phyloP scores from a whole-genome alignment of 2,113 vertebrate genomes.

The Nettapus auritus region DNA sequence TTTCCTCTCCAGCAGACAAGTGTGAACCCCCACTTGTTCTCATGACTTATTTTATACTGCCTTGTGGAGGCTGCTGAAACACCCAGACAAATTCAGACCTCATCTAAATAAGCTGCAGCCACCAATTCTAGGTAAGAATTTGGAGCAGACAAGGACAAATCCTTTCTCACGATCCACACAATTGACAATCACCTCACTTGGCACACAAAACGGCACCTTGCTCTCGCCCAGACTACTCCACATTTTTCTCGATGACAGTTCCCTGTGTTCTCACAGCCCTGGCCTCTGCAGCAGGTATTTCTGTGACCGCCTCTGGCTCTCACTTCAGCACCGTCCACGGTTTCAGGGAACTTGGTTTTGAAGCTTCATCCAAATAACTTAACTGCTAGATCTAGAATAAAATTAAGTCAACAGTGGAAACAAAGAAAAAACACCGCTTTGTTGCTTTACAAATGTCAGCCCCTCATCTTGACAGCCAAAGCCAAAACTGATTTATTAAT shows the following conservation, averaged over 20 bases:
- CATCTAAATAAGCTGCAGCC: not conserved
- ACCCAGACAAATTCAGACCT: not conserved
- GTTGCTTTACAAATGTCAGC: not conserved
- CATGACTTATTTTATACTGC: not conserved
- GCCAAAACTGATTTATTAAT: not conserved
- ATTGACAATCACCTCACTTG: not conserved
- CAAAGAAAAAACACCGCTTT: not conserved
- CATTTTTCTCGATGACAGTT: fast-evolving
- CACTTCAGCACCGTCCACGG: not conserved
- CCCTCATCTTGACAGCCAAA: not conserved
- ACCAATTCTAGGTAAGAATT: not conserved
- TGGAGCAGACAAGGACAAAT: not conserved
- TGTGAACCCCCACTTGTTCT: not conserved
- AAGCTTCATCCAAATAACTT: not conserved
- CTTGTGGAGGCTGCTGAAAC: not conserved
- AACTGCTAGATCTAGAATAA: not conserved
- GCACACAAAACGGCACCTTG: not conserved
- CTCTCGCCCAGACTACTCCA: not conserved
- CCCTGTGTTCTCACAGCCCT: not conserved
- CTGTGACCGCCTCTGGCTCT: not conserved
- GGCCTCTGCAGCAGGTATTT: not conserved
- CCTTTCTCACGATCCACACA: not conserved
- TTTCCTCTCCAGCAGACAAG: not conserved
- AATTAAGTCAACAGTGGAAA: not conserved
- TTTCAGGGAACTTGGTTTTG: not conserved